Base-by-base conservation (phyloP, 2,888 invertebrate species). In the Acanthosoma haemorrhoidale region DNA sequence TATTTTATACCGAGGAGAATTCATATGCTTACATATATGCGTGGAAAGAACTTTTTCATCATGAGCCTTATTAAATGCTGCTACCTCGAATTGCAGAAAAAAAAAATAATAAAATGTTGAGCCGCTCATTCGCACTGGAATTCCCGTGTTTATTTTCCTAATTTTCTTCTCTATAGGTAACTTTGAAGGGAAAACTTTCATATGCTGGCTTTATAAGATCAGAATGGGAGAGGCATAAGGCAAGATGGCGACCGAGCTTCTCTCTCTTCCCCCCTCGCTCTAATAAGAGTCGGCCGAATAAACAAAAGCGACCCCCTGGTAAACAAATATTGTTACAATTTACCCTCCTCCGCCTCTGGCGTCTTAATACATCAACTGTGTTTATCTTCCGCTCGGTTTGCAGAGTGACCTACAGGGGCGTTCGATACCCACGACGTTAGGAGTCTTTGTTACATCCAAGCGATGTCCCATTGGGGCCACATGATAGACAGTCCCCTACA, bases 301-400 rank as follows among this genome's bases (percentile, higher is more conserved):
- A 51, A 51, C 51, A 51, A 25, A 25, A 25, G 13, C 51, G n/a
- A n/a, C 51, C 51, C 25, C 25, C 21, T 21, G 25, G 29, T 25
- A 51, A 51, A 51, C 43, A 51, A 51, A 51, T 51, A 51, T 51
- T 51, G 51, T 51, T 51, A 51, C 51, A 51, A 51, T 51, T 25
- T n/a, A n/a, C n/a, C n/a, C n/a, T n/a, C n/a, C 51, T 25, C 51
- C 51, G 43, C 6, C 51, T 36, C 61, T 61, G n/a, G n/a, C n/a
- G 61, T 38, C 61, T 61, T 61, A 61, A 61, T 61, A 61, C 38
- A 61, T 61, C 61, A 61, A 61, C 34, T 36, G 18, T 61, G 61
- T 61, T 61, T 61, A 61, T 61, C 38, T n/a, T 51, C n/a, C 51
- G 16, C 5, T 51, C 51, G 2, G 51, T 51, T 51, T 51, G 29